Evolutionary conservation across 2,888 invertebrate genomes (phyloP), one percentile per base, ranked within the genome.

Genomic region (Watsonalla binaria): DNA sequence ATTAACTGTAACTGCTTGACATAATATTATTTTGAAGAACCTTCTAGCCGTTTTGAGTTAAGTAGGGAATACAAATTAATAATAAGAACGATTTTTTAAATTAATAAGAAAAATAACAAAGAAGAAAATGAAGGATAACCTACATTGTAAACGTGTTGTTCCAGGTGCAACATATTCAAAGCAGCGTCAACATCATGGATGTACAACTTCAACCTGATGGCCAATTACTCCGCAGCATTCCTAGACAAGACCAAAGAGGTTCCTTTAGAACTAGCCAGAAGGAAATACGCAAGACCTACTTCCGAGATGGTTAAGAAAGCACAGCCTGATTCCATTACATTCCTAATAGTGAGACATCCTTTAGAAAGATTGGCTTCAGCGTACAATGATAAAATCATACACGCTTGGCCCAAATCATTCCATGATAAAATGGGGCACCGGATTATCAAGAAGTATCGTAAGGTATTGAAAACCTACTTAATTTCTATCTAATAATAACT

Each of bases 121-220:
- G n/a, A n/a, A n/a, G n/a, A n/a, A n/a, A n/a, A n/a, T n/a, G n/a
- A n/a, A n/a, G n/a, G n/a, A n/a, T n/a, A n/a, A n/a, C n/a, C n/a
- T n/a, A n/a, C n/a, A n/a, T n/a, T n/a, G n/a, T n/a, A n/a, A n/a
- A n/a, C n/a, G n/a, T n/a, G 24, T 24, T 0, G 42, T 66, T 76
- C 37, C 76, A 93, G 93, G 93, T 95, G 95, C 78, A 95, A 95
- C 75, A 93, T 95, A 59, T 95, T 95, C 78, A 95, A 95, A 90
- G 95, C 95, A 6, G 96, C 95, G 4, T 96, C 96, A n/a, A 96
- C 96, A 14, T 96, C 96, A 0, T 97, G 97, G 96, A 96, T 97
- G 95, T 96, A 96, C 85, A 96, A 96, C 85, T 96, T 97, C 84
- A 96, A 96, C 82, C 86, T 96, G 52, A 93, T 97, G 82, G 96